Conservation (phyloP, 1,140 invertebrate species). For the Streblospio benedicti region DNA sequence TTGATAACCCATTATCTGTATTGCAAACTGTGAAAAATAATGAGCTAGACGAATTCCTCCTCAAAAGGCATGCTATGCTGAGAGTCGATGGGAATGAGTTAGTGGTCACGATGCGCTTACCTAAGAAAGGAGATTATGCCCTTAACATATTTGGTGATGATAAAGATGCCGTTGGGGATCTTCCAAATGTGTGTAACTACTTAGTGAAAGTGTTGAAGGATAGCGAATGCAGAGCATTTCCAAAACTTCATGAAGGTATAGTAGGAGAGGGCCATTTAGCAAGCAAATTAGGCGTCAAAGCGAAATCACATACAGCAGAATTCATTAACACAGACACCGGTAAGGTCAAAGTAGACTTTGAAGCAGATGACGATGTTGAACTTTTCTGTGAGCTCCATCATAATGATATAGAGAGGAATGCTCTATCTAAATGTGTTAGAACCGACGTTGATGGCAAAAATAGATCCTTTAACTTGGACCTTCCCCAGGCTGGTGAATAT, state of each 20-base stretch:
- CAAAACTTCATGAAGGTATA: constrained; percentile 30
- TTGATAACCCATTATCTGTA: constrained; percentile 29
- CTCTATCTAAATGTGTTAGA: constrained; percentile 24
- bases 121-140: constrained; percentile 37
- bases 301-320: constrained; percentile 26
- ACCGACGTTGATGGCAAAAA: constrained; percentile 19
- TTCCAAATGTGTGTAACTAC: constrained; percentile 40
- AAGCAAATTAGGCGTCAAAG: constrained; percentile 28
- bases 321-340: constrained; percentile 26
- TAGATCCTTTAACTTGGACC: constrained; percentile 28
- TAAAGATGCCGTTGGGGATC: constrained; percentile 25
- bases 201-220: constrained; percentile 21
- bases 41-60: constrained; percentile 34
- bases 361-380: constrained; percentile 27
- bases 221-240: constrained; percentile 24
- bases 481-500: constrained; percentile 36
- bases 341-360: constrained; percentile 25
- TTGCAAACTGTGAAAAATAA: constrained; percentile 29
- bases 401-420: constrained; percentile 26
- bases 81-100: constrained; percentile 31
- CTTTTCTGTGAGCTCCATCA: constrained; percentile 34
- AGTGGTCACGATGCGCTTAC: constrained; percentile 33
- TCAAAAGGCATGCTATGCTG: constrained; percentile 33
- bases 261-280: constrained; percentile 28
- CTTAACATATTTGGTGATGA: constrained; percentile 37